Percentiles rank a stretch among this genome's conserved stretches.
Conservation (phyloP, 2,797 vertebrate genomes). For the Anableps anableps region DNA sequence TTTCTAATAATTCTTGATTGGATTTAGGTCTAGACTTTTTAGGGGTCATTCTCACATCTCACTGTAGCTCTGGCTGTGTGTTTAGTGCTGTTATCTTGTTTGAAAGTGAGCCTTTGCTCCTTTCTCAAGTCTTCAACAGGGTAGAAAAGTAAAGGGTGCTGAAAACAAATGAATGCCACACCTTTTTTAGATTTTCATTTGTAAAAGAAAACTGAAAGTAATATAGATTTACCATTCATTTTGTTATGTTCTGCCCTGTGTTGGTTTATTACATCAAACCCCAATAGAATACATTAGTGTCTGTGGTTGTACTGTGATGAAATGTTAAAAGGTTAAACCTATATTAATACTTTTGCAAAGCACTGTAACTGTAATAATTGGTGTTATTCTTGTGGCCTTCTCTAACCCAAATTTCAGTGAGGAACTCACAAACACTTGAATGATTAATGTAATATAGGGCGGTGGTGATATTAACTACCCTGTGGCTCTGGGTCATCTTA, state of each 20-base stretch:
- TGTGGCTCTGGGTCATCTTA: background rate
- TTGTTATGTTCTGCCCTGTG: background rate
- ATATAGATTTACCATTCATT: background rate
- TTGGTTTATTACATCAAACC: background rate
- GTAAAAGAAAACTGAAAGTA: background rate
- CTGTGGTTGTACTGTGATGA: background rate
- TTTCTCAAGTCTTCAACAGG: background rate
- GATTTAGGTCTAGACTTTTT: background rate
- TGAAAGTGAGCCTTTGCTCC: background rate
- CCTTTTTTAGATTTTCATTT: background rate
- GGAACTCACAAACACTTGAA: background rate
- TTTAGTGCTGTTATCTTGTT: background rate
- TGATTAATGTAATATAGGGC: background rate
- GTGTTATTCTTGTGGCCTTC: background rate
- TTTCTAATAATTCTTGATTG: background rate
- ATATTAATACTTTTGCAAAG: background rate
- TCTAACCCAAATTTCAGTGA: background rate
- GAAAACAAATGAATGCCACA: background rate
- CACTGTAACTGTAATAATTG: background rate
- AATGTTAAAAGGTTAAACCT: background rate
- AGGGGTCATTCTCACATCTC: background rate
- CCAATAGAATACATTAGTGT: background rate
- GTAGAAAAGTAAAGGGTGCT: background rate
- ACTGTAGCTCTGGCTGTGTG: background rate
- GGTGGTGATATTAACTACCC: background rate